Conservation (phyloP, 2,888 invertebrate genomes). For the Pyralis farinalis region DNA sequence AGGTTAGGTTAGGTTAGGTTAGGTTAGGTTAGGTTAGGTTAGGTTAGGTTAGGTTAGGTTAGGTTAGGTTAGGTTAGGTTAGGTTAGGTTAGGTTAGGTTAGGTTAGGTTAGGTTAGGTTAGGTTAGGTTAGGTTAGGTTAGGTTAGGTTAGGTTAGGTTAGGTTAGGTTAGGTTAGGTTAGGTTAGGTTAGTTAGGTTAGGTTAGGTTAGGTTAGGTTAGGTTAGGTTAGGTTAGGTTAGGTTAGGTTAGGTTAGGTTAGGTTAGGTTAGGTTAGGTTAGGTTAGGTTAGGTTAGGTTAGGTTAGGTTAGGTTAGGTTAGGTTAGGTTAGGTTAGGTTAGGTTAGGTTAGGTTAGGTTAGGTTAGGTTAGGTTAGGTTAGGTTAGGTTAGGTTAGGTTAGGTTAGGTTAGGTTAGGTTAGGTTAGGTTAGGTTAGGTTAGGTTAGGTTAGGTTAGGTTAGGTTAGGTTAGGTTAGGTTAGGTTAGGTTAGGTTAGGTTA, state of each 20-base stretch:
- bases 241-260: slow-evolving; percentile 14
- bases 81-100: slow-evolving; percentile 16
- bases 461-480: slow-evolving; percentile 17
- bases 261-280: slow-evolving; percentile 13
- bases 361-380: slow-evolving; percentile 15
- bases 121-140: slow-evolving; percentile 16
- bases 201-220: slow-evolving; percentile 14
- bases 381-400: slow-evolving; percentile 10
- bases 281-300: slow-evolving; percentile 13
- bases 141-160: slow-evolving; percentile 13
- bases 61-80: slow-evolving; percentile 16
- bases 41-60: slow-evolving; percentile 17
- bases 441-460: slow-evolving; percentile 14
- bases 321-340: slow-evolving; percentile 13
- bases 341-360: slow-evolving; percentile 13
- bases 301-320: slow-evolving; percentile 12
- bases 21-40: slow-evolving; percentile 17
- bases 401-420: slow-evolving; percentile 13
- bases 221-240: slow-evolving; percentile 14
- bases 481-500: slow-evolving; percentile 16
- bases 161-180: slow-evolving; percentile 11
- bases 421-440: slow-evolving; percentile 15
- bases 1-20: slow-evolving; percentile 18
- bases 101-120: slow-evolving; percentile 13
- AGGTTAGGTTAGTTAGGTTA: slow-evolving; percentile 13